Conservation (phyloP, 2,797 vertebrate species). For the Calcarius lapponicus region DNA sequence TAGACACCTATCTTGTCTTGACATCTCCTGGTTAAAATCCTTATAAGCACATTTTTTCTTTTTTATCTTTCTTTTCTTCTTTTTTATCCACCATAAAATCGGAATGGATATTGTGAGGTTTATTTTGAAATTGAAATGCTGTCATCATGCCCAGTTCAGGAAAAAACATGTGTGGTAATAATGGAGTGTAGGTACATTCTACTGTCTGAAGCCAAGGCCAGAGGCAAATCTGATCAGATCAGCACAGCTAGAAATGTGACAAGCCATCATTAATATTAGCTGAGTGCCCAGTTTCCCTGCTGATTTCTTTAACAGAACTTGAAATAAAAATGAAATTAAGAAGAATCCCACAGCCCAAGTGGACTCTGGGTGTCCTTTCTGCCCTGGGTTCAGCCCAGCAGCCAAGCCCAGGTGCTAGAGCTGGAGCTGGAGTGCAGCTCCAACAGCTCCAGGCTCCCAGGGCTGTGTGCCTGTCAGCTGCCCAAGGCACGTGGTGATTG, state of each 20-base stretch:
- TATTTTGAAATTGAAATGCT: neutral
- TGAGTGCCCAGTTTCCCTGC: neutral
- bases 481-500: rapidly evolving
- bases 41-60: neutral
- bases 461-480: neutral
- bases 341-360: neutral
- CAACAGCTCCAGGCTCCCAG: neutral
- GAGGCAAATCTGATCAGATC: neutral
- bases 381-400: neutral
- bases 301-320: neutral
- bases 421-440: neutral
- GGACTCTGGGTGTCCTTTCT: neutral
- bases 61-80: no score
- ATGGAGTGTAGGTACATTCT: neutral
- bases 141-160: neutral
- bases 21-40: neutral
- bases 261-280: neutral
- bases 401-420: neutral
- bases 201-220: neutral
- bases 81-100: neutral
- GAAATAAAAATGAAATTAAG: neutral
- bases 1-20: neutral
- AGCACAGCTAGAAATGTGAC: neutral
- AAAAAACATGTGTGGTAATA: neutral
- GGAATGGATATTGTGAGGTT: neutral